Conservation (phyloP, 35 echinoderm and acorn worm species). For the Apostichopus japonicus region DNA sequence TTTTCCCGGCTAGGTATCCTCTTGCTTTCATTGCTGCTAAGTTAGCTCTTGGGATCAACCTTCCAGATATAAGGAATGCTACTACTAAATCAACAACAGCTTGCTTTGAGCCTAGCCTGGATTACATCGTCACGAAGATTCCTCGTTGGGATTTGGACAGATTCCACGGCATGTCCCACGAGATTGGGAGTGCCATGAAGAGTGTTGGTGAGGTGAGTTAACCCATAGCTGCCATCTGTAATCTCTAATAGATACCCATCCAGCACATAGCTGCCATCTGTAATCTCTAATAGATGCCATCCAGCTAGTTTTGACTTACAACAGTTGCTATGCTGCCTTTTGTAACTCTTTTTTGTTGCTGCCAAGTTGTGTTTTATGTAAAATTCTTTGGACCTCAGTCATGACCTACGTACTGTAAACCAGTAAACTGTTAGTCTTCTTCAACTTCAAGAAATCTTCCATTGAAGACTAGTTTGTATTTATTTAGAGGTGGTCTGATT, state of each 20-base stretch:
- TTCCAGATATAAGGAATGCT: conserved; percentile 92
- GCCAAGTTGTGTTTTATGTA: not conserved
- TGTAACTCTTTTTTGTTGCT: not conserved
- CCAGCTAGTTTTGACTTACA: not conserved
- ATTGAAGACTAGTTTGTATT: too few relatives aligned
- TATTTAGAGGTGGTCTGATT: too few relatives aligned
- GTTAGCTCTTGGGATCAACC: conserved; percentile 81
- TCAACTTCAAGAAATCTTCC: too few relatives aligned
- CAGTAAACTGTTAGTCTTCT: too few relatives aligned
- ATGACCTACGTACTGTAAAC: too few relatives aligned
- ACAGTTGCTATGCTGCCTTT: not conserved
- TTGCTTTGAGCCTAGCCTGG: conserved; percentile 97
- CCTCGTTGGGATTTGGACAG: conserved; percentile 99
- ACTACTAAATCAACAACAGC: conserved; percentile 95
- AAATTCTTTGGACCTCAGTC: not conserved
- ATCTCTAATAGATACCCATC: not conserved
- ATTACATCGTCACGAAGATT: conserved; percentile 98
- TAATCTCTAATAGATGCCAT: not conserved
- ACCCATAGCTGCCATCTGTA: not conserved
- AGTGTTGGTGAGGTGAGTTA: conserved; percentile 96
- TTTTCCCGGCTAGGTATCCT: conserved; percentile 71
- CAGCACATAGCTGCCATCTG: not conserved
- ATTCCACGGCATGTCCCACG: conserved; percentile 89
- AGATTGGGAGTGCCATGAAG: conserved; percentile 98
- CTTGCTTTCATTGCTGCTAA: conserved; percentile 98